Conservation (phyloP, 2,113 vertebrate genomes). For the Ifrita kowaldi region DNA sequence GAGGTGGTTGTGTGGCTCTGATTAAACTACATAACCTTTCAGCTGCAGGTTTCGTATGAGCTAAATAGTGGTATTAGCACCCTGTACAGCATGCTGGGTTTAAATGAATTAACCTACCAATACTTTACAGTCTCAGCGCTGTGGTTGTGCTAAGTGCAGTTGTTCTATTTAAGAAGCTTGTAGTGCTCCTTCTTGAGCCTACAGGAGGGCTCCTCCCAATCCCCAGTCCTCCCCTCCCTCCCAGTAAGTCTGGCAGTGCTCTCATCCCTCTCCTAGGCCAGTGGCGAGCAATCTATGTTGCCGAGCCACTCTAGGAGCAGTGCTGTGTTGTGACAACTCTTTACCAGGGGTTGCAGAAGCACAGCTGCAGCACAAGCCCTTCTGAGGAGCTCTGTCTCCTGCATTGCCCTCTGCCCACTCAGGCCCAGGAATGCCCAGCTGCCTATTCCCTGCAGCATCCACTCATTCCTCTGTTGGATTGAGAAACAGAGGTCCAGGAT, state of each 20-base stretch:
- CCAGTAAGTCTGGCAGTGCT: background rate
- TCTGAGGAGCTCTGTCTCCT: background rate
- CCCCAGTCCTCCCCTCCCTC: background rate
- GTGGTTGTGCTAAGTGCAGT: background rate
- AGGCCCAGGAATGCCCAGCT: background rate
- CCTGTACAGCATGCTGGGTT: accelerated
- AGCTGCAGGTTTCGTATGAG: background rate
- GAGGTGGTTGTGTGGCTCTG: background rate
- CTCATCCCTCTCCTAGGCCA: background rate
- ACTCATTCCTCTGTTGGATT: accelerated
- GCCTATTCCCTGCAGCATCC: background rate
- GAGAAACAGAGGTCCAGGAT: background rate
- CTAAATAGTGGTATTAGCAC: background rate
- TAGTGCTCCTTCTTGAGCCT: background rate
- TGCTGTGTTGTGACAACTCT: background rate
- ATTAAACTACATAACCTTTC: background rate
- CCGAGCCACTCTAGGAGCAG: background rate
- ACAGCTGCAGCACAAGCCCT: accelerated
- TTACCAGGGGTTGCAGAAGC: background rate
- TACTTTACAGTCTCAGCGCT: background rate
- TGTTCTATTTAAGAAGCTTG: background rate
- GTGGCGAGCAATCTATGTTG: background rate
- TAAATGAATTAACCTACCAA: background rate
- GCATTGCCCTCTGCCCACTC: accelerated
- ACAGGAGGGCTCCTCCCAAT: background rate